Conservation (phyloP, 2,113 vertebrate genomes). For the Microtus ochrogaster region DNA sequence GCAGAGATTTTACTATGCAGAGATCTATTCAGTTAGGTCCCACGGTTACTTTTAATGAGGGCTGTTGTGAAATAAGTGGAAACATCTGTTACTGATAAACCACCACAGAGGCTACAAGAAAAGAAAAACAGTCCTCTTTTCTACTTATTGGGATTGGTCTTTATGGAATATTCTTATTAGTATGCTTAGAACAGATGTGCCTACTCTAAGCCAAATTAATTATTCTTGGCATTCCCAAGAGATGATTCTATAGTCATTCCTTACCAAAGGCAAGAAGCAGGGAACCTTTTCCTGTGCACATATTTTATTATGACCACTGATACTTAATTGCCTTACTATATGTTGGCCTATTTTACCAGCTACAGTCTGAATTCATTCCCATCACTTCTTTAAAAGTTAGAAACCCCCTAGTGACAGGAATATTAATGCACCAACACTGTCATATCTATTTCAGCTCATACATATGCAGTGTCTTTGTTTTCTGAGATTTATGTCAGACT, state of each 20-base stretch:
- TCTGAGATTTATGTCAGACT: constrained; percentile 99
- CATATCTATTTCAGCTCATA: constrained; percentile 99
- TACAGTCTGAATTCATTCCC: constrained; percentile 96
- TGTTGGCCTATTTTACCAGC: constrained; percentile 94
- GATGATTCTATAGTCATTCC: constrained; percentile 32
- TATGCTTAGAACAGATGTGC: constrained; percentile 65
- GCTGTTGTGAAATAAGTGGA: constrained; percentile 82
- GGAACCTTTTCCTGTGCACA: constrained; percentile 39
- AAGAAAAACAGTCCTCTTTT: constrained; percentile 49
- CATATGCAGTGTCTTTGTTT: constrained; percentile 99
- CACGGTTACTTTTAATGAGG: constrained; percentile 82
- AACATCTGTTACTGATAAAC: constrained; percentile 81
- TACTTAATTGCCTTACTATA: constrained; percentile 92
- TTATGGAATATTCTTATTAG: constrained; percentile 58
- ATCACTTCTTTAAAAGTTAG: constrained; percentile 99
- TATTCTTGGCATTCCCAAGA: constrained; percentile 79
- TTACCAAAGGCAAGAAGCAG: constrained; percentile 52
- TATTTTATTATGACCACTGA: constrained; percentile 88
- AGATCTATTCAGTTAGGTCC: constrained; percentile 63
- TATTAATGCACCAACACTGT: constrained; percentile 99
- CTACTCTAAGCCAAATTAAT: constrained; percentile 80
- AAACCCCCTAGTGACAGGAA: constrained; percentile 99
- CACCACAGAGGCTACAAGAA: constrained; percentile 77
- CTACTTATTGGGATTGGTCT: constrained; percentile 73
- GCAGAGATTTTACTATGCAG: constrained; percentile 59